Evolutionary conservation across 2,797 vertebrate genomes (phyloP).

Genomic region (Hippocampus kuda): DNA sequence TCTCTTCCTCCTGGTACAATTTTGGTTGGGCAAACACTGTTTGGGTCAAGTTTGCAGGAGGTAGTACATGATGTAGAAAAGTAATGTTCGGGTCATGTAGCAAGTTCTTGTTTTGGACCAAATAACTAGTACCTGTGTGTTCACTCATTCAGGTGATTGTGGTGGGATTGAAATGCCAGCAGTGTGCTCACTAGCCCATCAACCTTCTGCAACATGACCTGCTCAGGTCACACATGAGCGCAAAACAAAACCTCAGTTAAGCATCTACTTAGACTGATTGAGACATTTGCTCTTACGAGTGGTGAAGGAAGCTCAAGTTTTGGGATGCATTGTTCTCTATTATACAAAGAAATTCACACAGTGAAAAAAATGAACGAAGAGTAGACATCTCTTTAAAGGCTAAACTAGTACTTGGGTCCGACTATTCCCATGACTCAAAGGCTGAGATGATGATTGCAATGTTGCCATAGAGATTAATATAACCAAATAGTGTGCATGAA

Average conservation of each 20-base stretch:
- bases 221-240: background rate
- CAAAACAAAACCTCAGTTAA: constrained; percentile 1
- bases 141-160: background rate
- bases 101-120: background rate
- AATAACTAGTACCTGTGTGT: background rate
- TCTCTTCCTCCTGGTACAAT: background rate
- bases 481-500: constrained; percentile 59
- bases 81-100: background rate
- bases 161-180: background rate
- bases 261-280: background rate
- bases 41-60: background rate
- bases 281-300: background rate
- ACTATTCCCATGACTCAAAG: constrained; percentile 55
- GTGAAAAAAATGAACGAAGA: constrained; percentile 38
- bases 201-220: background rate
- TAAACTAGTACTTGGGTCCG: constrained; percentile 50
- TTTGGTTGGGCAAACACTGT: constrained; percentile 4
- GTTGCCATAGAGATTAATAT: constrained; percentile 52
- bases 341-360: constrained; percentile 30
- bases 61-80: background rate
- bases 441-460: constrained; percentile 50
- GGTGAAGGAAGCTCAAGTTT: background rate
- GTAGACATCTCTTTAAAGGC: constrained; percentile 38
- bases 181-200: constrained; percentile 3
- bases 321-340: background rate